phyloP scores from a whole-genome alignment of 64 coral and sea anemone species.

The Pachyseris speciosa region DNA sequence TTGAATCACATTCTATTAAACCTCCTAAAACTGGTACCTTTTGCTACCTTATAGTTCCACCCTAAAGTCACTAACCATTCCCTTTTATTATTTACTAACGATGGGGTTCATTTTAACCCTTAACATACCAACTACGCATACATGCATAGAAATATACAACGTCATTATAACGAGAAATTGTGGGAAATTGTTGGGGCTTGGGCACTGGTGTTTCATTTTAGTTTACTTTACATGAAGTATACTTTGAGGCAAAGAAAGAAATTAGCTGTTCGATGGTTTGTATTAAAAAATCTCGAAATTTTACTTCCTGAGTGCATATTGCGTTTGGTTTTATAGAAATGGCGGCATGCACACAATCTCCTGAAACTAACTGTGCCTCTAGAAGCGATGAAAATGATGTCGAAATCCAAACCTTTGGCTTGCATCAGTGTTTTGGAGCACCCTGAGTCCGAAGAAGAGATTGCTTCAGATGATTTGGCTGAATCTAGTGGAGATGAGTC shows the following conservation, averaged over 20 bases:
- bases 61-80: neutral
- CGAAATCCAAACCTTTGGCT: too few species aligned
- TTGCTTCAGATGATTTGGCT: neutral
- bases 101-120: neutral
- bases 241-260: neutral
- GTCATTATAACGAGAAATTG: neutral
- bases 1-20: neutral
- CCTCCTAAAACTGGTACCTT: neutral
- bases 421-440: too few species aligned
- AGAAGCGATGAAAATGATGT: slow-evolving; percentile 3
- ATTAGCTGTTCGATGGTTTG: neutral
- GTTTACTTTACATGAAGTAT: neutral
- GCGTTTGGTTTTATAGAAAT: slow-evolving; percentile 7
- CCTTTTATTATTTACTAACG: neutral
- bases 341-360: neutral
- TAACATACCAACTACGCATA: slow-evolving; percentile 16
- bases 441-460: neutral
- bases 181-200: neutral
- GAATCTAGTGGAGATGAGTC: neutral
- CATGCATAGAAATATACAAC: neutral
- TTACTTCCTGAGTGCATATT: neutral
- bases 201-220: neutral
- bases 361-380: neutral
- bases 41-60: neutral
- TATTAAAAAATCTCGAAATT: neutral